Evolutionary conservation across 1,140 invertebrate genomes (phyloP).

Genomic region (Trigoniulus corallinus): DNA sequence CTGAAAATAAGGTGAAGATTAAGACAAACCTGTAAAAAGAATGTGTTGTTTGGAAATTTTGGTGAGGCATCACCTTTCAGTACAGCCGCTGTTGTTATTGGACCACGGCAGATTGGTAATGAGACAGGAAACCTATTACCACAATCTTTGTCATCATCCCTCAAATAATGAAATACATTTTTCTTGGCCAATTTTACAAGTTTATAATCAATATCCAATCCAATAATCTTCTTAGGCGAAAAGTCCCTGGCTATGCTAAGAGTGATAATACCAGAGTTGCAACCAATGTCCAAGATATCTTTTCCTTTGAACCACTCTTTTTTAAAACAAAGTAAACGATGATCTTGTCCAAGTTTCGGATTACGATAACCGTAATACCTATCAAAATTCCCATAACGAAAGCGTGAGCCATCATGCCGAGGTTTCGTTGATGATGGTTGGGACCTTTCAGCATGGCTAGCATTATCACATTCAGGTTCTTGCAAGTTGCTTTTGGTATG

Average conservation of each 20-base stretch:
- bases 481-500: not conserved
- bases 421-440: not conserved
- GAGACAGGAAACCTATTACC: conserved; percentile 24
- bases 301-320: conserved; percentile 72
- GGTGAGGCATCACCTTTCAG: conserved; percentile 19
- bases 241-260: conserved; percentile 61
- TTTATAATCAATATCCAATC: conserved; percentile 86
- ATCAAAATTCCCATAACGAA: conserved; percentile 91
- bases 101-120: conserved; percentile 25
- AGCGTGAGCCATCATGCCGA: conserved; percentile 23
- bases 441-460: not conserved
- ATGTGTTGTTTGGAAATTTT: conserved; percentile 70
- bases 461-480: no score
- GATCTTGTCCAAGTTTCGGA: conserved; percentile 56
- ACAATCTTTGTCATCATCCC: conserved; percentile 19
- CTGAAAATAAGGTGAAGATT: conserved; percentile 8
- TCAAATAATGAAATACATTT: conserved; percentile 62
- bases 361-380: conserved; percentile 93
- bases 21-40: conserved; percentile 57
- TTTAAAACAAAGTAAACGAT: conserved; percentile 62
- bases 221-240: conserved; percentile 64
- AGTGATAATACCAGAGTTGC: conserved; percentile 91
- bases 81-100: conserved; percentile 18
- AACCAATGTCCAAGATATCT: conserved; percentile 91
- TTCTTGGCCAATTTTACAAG: conserved; percentile 65